Conservation (phyloP, 2,113 vertebrate genomes). For the Phocoena phocoena region DNA sequence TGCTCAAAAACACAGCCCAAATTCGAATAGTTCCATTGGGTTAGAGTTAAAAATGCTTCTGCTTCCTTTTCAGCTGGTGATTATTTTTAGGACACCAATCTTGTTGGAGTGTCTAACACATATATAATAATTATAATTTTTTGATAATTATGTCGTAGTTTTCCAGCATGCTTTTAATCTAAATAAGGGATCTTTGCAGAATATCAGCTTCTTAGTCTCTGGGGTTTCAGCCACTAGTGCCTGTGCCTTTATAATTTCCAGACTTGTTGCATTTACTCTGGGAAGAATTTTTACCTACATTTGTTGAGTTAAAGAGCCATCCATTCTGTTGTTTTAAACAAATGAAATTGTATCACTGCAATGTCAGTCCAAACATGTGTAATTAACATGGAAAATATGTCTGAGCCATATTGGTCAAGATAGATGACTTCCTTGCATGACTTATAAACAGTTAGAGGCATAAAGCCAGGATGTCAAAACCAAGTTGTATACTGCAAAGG, state of each 20-base stretch:
- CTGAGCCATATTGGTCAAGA: constrained; percentile 77
- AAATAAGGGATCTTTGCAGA: constrained; percentile 65
- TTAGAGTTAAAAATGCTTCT: constrained; percentile 75
- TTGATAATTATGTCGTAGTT: constrained; percentile 80
- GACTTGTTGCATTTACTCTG: constrained; percentile 64
- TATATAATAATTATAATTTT: constrained; percentile 81
- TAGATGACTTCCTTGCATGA: constrained; percentile 79
- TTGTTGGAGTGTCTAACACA: constrained; percentile 75
- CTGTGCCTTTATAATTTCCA: constrained; percentile 83
- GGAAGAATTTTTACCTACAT: constrained; percentile 73
- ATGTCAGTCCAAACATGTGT: constrained; percentile 73
- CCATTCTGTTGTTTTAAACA: constrained; percentile 76
- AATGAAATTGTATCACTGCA: constrained; percentile 75
- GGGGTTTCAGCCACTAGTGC: constrained; percentile 63
- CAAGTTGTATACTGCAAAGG: constrained; percentile 70
- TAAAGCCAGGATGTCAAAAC: constrained; percentile 75
- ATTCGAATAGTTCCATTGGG: constrained; percentile 79
- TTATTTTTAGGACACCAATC: constrained; percentile 78
- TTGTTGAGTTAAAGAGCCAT: constrained; percentile 71
- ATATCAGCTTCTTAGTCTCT: constrained; percentile 67
- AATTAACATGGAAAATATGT: constrained; percentile 82
- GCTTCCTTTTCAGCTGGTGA: constrained; percentile 79
- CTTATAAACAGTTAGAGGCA: constrained; percentile 76
- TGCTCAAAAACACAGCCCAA: constrained; percentile 74
- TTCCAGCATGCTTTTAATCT: constrained; percentile 70